Conservation (phyloP, 2,888 invertebrate genomes). For the Catocala sponsa region DNA sequence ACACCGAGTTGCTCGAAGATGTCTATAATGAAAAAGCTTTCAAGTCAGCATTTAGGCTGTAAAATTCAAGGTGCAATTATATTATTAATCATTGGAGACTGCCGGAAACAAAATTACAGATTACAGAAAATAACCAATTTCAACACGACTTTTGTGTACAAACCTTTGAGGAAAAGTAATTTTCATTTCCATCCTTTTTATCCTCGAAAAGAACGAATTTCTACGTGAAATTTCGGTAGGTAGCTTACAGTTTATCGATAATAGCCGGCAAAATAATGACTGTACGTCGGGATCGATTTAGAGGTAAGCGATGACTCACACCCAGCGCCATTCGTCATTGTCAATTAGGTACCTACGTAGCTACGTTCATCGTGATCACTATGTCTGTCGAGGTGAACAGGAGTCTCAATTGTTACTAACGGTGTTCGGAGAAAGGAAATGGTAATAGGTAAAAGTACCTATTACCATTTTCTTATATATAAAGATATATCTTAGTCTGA, state of each 20-base stretch:
- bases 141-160: no score
- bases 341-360: constrained; percentile 2
- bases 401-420: neutral
- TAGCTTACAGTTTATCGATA: neutral
- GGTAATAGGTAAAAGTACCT: neutral
- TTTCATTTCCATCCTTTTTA: neutral
- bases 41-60: no score
- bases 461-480: no score
- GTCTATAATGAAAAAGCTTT: no score
- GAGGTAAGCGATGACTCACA: neutral
- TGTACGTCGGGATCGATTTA: constrained; percentile 4
- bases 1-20: no score
- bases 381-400: constrained; percentile 1
- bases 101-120: no score
- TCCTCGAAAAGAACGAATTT: neutral
- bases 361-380: neutral
- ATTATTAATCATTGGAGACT: no score
- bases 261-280: neutral
- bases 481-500: no score
- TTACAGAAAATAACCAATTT: no score
- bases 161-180: neutral
- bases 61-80: no score
- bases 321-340: constrained; percentile 7
- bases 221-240: neutral
- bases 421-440: neutral